Percentiles rank a stretch among this genome's conserved stretches.
phyloP scores from a whole-genome alignment of 2,888 invertebrate species.

The Leptinotarsa juncta region DNA sequence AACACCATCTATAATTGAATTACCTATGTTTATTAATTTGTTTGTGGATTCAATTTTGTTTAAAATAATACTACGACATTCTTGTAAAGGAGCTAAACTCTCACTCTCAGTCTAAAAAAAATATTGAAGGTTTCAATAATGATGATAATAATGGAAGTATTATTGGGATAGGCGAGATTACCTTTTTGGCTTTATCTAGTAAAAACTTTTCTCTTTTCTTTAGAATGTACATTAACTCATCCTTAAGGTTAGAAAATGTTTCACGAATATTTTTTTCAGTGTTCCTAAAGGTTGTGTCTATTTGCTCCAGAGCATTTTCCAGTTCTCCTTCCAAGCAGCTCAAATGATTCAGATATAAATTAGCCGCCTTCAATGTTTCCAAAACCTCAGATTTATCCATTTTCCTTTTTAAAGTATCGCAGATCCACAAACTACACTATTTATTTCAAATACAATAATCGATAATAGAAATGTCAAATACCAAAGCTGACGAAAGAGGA shows the following conservation, averaged over 20 bases:
- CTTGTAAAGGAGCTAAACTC: conserved; percentile 62
- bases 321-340: conserved; percentile 55
- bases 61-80: conserved; percentile 62
- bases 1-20: conserved; percentile 45
- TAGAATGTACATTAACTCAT: conserved; percentile 51
- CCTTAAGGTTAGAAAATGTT: conserved; percentile 56
- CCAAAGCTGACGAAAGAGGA: too few species aligned
- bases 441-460: too few species aligned
- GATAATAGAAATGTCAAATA: too few species aligned
- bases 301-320: conserved; percentile 56
- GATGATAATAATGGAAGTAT: too few species aligned
- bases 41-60: conserved; percentile 62
- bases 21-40: conserved; percentile 59
- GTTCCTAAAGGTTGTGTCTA: conserved; percentile 56
- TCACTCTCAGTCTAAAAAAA: conserved; percentile 58
- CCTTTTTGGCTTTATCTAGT: conserved; percentile 52
- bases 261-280: conserved; percentile 56
- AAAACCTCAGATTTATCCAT: conserved; percentile 55
- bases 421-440: background rate
- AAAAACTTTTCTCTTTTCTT: conserved; percentile 54
- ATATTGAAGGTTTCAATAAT: conserved; percentile 17
- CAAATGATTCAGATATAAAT: conserved; percentile 55
- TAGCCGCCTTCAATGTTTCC: conserved; percentile 58
- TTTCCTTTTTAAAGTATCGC: background rate
- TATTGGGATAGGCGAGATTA: conserved; percentile 33